Percentiles rank a stretch among this genome's conserved stretches.
Evolutionary conservation across 1,140 invertebrate species (phyloP).

Genomic region (Neodiprion pinetum): DNA sequence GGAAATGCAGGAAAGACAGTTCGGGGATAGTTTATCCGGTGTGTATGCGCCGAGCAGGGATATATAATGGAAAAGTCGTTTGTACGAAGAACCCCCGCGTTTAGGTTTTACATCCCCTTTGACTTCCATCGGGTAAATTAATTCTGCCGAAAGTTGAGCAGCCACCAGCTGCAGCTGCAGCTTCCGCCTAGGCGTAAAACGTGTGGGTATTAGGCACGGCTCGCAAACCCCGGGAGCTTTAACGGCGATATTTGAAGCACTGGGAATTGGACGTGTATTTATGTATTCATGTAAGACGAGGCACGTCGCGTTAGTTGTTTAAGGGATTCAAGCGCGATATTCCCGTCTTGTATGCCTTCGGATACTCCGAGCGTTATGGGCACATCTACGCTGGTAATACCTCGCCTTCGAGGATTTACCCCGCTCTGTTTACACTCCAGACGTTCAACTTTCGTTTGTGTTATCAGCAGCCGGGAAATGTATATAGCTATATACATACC

Average conservation of each 20-base stretch:
- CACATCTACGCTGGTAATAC: too few relatives aligned
- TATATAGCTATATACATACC: too few relatives aligned
- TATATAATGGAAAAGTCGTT: not conserved
- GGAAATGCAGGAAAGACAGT: slow-evolving; percentile 4
- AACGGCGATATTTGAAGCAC: too few relatives aligned
- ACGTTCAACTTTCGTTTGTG: too few relatives aligned
- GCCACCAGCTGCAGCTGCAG: not conserved
- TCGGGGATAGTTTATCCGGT: slow-evolving; percentile 3
- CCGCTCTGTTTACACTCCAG: too few relatives aligned
- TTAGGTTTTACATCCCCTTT: not conserved
- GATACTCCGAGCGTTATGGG: not conserved
- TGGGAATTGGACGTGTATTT: not conserved
- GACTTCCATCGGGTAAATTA: not conserved
- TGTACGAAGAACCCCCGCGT: not conserved
- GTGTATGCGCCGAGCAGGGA: not conserved
- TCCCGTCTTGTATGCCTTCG: not conserved
- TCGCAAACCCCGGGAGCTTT: too few relatives aligned
- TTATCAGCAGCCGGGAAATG: too few relatives aligned
- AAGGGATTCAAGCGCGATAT: not conserved
- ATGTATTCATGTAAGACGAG: not conserved
- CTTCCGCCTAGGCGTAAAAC: not conserved
- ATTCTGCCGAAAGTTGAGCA: not conserved
- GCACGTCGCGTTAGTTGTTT: not conserved
- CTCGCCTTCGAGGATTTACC: too few relatives aligned
- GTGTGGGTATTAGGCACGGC: too few relatives aligned